These are phyloP conservation scores for Hippoglossus stenolepis DNA, from an alignment of 2,113 vertebrate genomes.

Conservation along the genomic window DNA sequence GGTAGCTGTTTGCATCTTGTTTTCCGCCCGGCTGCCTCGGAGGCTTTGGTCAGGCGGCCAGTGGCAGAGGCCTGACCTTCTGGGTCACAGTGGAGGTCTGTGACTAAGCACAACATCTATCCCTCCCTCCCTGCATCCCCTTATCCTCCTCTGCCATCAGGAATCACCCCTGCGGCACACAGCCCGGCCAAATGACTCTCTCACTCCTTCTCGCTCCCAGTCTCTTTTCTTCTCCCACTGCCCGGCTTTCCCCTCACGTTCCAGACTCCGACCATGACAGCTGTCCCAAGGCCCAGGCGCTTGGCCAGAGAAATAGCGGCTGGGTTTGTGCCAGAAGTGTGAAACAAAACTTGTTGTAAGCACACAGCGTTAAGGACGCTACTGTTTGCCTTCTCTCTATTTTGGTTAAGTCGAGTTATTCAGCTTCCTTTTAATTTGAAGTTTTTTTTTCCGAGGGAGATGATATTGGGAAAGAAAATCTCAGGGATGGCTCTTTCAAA, in stretches of 20 bases:
- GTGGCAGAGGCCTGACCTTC: constrained; percentile 73
- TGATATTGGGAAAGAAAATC: neutral
- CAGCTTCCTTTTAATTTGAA: constrained; percentile 17
- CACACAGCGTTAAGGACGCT: constrained; percentile 48
- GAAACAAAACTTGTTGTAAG: constrained; percentile 69
- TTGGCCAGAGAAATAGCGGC: constrained; percentile 69
- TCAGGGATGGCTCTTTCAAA: constrained; percentile 5
- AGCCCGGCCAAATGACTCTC: constrained; percentile 64
- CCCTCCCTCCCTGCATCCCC: constrained; percentile 49
- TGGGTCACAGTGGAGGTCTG: constrained; percentile 77
- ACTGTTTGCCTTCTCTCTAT: constrained; percentile 46
- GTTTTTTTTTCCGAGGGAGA: neutral
- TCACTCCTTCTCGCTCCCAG: constrained; percentile 49
- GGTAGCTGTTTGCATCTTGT: constrained; percentile 64
- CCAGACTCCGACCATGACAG: constrained; percentile 71
- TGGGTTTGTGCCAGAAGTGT: constrained; percentile 70
- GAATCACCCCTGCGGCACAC: constrained; percentile 71
- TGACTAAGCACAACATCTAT: constrained; percentile 78
- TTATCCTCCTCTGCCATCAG: constrained; percentile 73
- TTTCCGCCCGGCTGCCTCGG: constrained; percentile 74
- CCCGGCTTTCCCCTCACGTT: constrained; percentile 64
- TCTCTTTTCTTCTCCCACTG: constrained; percentile 57
- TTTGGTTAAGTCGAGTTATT: constrained; percentile 44
- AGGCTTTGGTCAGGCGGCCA: constrained; percentile 64
- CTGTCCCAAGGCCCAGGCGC: constrained; percentile 71